These are phyloP conservation scores for Ifrita kowaldi DNA, from an alignment of 2,113 vertebrate species.

Conservation along the genomic window DNA sequence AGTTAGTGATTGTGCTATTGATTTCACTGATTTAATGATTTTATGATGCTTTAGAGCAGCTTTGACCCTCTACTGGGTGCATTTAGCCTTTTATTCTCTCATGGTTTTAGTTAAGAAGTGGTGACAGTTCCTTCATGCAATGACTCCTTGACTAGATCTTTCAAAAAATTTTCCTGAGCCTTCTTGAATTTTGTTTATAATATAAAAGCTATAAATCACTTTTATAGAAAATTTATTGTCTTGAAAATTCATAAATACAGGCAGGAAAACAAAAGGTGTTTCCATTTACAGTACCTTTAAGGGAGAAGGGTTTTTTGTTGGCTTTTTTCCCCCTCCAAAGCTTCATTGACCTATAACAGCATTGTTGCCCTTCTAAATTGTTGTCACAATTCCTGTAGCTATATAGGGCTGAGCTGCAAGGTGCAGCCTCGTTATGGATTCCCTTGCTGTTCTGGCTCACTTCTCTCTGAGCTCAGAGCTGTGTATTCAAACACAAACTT, in stretches of 20 bases:
- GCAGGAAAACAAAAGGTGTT: neutral
- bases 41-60: neutral
- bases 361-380: neutral
- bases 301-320: fast-evolving
- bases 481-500: neutral
- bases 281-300: neutral
- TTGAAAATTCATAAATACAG: neutral
- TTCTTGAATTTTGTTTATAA: neutral
- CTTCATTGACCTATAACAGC: neutral
- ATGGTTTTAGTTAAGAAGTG: neutral
- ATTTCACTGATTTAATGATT: neutral
- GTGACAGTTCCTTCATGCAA: neutral
- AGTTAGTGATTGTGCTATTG: neutral
- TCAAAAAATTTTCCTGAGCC: neutral
- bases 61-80: neutral
- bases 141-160: neutral
- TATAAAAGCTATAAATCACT: neutral
- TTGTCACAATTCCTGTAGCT: neutral
- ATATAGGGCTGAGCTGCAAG: neutral
- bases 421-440: neutral
- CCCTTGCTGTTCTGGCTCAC: neutral
- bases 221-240: neutral
- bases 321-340: neutral
- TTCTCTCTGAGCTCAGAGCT: neutral
- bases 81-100: neutral